Conservation (phyloP, 1,140 invertebrate genomes). For the Scaptomyza montana region DNA sequence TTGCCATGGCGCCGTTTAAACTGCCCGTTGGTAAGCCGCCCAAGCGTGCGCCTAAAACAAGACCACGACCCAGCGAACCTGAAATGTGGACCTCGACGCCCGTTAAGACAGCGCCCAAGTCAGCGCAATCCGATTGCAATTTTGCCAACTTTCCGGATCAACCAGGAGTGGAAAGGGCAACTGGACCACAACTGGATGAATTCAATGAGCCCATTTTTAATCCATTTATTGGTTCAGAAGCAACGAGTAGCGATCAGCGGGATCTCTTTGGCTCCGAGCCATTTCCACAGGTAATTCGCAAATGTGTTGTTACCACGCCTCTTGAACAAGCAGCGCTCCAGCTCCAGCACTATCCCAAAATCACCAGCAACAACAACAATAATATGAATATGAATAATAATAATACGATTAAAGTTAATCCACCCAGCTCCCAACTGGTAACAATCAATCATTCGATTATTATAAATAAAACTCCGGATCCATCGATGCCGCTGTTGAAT, state of each 20-base stretch:
- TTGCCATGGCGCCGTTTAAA: constrained; percentile 90
- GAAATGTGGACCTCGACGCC: constrained; percentile 82
- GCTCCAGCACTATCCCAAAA: constrained; percentile 62
- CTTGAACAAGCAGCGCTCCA: constrained; percentile 21
- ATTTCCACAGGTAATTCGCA: constrained; percentile 84
- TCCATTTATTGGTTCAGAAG: constrained; percentile 60
- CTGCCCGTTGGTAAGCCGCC: constrained; percentile 83
- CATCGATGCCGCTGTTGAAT: constrained; percentile 30
- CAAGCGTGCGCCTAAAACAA: constrained; percentile 34
- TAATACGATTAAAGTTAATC: constrained; percentile 58
- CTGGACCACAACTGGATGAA: constrained; percentile 62
- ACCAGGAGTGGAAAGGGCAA: constrained; percentile 1
- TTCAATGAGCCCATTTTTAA: constrained; percentile 83
- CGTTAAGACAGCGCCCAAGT: constrained; percentile 47
- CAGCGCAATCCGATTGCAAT: constrained; percentile 21
- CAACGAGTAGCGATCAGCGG: constrained; percentile 21
- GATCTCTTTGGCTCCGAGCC: constrained; percentile 86
- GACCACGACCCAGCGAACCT: constrained; percentile 31
- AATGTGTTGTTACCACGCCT: constrained; percentile 59
- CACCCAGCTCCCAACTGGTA: constrained; percentile 56
- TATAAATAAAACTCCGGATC: constrained; percentile 80
- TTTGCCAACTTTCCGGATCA: constrained; percentile 69
- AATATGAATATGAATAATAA: constrained; percentile 50
- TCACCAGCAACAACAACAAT: constrained; percentile 20
- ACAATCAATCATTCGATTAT: constrained; percentile 83